Evolutionary conservation across 2,113 vertebrate species (phyloP), one percentile per base, ranked within the genome.

Genomic region (Euleptes europaea): DNA sequence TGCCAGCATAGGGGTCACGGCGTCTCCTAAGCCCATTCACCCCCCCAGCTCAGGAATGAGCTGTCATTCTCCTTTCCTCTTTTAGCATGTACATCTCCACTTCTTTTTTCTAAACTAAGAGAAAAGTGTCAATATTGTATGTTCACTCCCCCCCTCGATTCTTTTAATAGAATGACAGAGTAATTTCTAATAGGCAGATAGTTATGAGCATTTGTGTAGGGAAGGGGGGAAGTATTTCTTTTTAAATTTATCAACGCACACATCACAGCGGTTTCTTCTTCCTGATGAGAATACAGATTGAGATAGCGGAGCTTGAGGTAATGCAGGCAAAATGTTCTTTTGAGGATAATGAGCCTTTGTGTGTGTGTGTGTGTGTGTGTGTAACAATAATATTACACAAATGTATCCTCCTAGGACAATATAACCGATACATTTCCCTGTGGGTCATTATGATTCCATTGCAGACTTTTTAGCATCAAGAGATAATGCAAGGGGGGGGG

Each of bases 371-470:
- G 44, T 6, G 19, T 23, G 19, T 84, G 74, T 21, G 40, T 73
- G 42, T 60, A 78, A 82, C 49, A 88, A 86, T 90, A 85, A 83
- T 88, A 74, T 83, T 57, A 83, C 84, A 86, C 65, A 77, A 86
- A 88, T 72, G 69, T 51, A 67, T 73, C 78, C 26, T 84, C 63
- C 70, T 83, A 80, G n/a, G 82, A 85, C 85, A 89, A 79, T 88
- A 78, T 73, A 76, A 76, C 51, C 67, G 33, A 77, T 78, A 15
- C 35, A 23, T 90, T 90, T 82, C 84, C 80, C 33, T 69, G 40
- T 81, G 84, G 67, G 51, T 93, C 78, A 86, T 73, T 78, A 79
- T 69, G 66, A 90, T 60, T 63, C 54, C 21, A 14, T 85, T 82
- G 51, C 83, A 82, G 67, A n/a, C 51, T 76, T 82, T 47, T 65